Percentiles rank a stretch among this genome's conserved stretches.
phyloP scores from a whole-genome alignment of 2,888 invertebrate genomes.

The Cantharis nigra region DNA sequence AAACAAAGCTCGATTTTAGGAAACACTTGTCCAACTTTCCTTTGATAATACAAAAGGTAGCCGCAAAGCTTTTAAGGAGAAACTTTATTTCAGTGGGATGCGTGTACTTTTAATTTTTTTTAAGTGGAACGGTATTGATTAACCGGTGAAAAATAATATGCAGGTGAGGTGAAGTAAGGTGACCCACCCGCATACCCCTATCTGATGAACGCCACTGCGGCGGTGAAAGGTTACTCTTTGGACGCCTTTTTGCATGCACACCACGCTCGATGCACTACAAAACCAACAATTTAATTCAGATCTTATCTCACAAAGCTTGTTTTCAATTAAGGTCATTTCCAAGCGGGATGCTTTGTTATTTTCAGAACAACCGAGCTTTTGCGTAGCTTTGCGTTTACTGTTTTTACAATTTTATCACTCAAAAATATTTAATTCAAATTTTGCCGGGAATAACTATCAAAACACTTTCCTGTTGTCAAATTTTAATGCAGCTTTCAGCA shows the following conservation, averaged over 20 bases:
- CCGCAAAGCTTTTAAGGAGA: background rate
- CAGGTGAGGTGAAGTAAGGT: slow-evolving; percentile 38
- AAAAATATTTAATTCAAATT: background rate
- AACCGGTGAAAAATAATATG: slow-evolving; percentile 22
- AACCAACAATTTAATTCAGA: slow-evolving; percentile 44
- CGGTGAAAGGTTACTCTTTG: slow-evolving; percentile 39
- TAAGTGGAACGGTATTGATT: background rate
- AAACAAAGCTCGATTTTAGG: slow-evolving; percentile 22
- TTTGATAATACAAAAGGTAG: background rate
- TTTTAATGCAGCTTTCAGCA: no score
- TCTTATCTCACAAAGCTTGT: slow-evolving; percentile 45
- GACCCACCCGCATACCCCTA: slow-evolving; percentile 43
- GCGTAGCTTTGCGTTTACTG: background rate
- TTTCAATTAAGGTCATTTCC: slow-evolving; percentile 48
- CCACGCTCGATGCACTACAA: slow-evolving; percentile 40
- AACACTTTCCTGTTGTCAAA: no score
- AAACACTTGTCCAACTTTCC: slow-evolving; percentile 19
- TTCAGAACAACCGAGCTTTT: background rate
- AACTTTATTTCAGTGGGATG: background rate
- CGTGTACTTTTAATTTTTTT: background rate
- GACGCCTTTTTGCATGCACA: slow-evolving; percentile 40
- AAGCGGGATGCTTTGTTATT: slow-evolving; percentile 15
- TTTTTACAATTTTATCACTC: background rate
- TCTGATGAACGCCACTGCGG: slow-evolving; percentile 38
- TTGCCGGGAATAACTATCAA: background rate